Evolutionary conservation across 2,113 vertebrate genomes (phyloP).

Genomic region (Bubo blakistoni): DNA sequence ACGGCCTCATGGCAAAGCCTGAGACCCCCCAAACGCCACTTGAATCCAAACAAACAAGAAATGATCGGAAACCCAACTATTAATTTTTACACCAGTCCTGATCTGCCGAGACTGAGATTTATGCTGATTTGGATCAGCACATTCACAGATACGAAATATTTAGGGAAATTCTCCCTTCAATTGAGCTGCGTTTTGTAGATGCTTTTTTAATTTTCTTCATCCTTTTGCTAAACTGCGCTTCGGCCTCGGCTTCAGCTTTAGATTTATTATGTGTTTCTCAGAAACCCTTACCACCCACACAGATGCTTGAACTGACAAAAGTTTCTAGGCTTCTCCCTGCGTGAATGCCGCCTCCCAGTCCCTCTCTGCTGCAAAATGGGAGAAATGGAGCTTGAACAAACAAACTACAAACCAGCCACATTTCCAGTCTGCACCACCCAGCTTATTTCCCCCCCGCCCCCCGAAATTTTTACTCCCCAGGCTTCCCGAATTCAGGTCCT

Average conservation of each 20-base stretch:
- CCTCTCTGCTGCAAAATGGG: not conserved
- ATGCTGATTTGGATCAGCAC: accelerated
- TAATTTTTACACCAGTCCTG: not conserved
- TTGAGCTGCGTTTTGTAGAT: accelerated
- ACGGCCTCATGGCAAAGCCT: not conserved
- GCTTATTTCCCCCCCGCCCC: accelerated
- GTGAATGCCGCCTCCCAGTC: not conserved
- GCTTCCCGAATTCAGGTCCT: not conserved
- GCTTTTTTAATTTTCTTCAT: not conserved
- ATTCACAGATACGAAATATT: accelerated
- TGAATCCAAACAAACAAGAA: not conserved
- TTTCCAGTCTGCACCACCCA: not conserved
- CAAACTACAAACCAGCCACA: not conserved
- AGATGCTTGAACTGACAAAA: constrained; percentile 76
- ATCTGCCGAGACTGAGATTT: accelerated
- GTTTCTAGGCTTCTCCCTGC: constrained; percentile 64
- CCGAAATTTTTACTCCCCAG: accelerated
- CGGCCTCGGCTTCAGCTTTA: not conserved
- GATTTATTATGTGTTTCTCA: constrained; percentile 56
- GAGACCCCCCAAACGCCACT: not conserved
- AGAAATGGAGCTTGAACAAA: not conserved
- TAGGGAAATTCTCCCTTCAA: not conserved
- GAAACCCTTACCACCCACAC: constrained; percentile 83
- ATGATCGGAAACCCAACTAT: accelerated
- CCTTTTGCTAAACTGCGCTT: not conserved